Conservation (phyloP, 2,888 invertebrate species). For the Neria commutata region DNA sequence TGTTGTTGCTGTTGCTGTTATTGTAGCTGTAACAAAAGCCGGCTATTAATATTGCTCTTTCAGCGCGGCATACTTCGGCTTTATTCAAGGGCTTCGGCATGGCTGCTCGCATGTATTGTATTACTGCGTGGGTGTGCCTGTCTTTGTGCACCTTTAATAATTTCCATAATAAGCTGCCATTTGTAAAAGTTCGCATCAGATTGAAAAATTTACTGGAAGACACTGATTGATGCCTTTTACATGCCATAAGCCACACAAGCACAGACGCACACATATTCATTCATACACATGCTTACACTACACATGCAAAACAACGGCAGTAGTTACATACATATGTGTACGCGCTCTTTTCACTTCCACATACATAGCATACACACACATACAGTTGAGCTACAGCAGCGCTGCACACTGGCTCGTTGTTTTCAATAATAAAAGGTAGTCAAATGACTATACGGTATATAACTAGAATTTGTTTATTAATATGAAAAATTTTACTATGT, state of each 20-base stretch:
- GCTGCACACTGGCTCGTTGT: background rate
- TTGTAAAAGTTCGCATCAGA: background rate
- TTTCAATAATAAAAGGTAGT: too few relatives aligned
- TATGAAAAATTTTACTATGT: too few relatives aligned
- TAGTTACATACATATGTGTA: background rate
- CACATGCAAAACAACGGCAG: background rate
- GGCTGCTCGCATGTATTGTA: background rate
- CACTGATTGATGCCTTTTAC: background rate
- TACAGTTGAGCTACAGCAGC: background rate
- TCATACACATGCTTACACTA: too few relatives aligned
- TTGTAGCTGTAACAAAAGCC: background rate
- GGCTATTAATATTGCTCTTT: background rate
- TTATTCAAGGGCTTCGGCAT: background rate
- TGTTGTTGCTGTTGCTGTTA: background rate
- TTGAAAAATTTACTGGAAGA: constrained; percentile 2
- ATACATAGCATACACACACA: background rate
- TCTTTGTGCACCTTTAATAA: background rate
- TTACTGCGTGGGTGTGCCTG: background rate
- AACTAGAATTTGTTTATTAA: too few relatives aligned
- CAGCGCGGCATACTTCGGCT: background rate
- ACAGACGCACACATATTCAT: background rate
- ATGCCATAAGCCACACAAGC: background rate
- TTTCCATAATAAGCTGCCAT: background rate
- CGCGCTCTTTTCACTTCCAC: background rate
- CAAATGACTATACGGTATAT: too few relatives aligned